A percentile compares a stretch with the other conserved stretches of the same genome.
Conservation (phyloP, 2,888 invertebrate genomes). For the Exocentrus adspersus region DNA sequence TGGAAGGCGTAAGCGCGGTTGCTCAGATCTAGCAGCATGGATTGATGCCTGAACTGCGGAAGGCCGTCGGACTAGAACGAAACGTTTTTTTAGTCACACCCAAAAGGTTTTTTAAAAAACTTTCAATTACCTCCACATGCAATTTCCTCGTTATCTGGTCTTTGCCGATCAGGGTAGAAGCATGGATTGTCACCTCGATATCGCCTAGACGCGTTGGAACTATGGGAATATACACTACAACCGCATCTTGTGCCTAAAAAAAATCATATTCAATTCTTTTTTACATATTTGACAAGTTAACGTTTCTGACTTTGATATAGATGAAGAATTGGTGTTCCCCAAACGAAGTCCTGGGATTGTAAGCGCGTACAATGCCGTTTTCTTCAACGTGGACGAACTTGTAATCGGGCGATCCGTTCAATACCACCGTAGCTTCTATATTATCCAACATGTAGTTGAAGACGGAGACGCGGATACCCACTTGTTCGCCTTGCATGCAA, state of each 20-base stretch:
- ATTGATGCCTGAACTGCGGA: conserved; percentile 91
- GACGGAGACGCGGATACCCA: conserved; percentile 90
- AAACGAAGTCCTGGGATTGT: conserved; percentile 88
- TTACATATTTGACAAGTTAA: not conserved
- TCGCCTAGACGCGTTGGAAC: conserved; percentile 85
- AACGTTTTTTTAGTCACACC: not conserved
- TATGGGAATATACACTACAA: conserved; percentile 89
- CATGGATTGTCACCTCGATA: conserved; percentile 79
- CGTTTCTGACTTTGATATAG: conserved; percentile 68
- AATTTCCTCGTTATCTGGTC: conserved; percentile 74
- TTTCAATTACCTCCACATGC: conserved; percentile 74
- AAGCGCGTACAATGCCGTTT: conserved; percentile 86
- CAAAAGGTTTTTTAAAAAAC: not conserved
- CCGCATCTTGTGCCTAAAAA: conserved; percentile 75
- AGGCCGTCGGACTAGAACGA: conserved; percentile 82
- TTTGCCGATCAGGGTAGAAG: conserved; percentile 77
- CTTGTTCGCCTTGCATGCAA: conserved; percentile 86
- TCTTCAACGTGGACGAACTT: conserved; percentile 93
- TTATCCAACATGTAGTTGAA: conserved; percentile 92
- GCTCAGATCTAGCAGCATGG: conserved; percentile 90
- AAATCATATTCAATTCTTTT: conserved; percentile 12
- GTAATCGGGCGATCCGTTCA: conserved; percentile 85
- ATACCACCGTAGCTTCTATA: conserved; percentile 88
- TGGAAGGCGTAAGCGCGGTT: conserved; percentile 92
- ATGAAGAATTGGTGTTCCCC: conserved; percentile 97